Conservation (phyloP, 2,888 invertebrate species). For the Drosophila lutescens region DNA sequence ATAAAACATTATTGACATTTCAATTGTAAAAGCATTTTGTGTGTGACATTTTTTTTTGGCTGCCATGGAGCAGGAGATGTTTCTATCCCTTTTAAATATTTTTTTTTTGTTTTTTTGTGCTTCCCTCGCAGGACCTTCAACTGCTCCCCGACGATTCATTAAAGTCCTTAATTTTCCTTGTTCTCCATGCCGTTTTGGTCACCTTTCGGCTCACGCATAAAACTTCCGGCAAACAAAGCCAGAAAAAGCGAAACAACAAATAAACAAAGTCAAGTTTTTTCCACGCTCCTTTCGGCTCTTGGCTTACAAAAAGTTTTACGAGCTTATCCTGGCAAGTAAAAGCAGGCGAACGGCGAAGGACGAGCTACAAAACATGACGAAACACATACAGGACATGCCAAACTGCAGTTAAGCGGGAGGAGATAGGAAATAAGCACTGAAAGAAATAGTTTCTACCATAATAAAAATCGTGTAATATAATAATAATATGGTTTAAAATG, state of each 20-base stretch:
- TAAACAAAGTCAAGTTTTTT: slow-evolving; percentile 58
- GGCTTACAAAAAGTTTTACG: slow-evolving; percentile 70
- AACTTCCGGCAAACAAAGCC: slow-evolving; percentile 48
- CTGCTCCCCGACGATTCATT: slow-evolving; percentile 51
- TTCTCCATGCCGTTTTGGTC: slow-evolving; percentile 35
- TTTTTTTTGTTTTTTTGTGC: neutral
- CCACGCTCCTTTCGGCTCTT: slow-evolving; percentile 14
- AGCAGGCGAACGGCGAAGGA: slow-evolving; percentile 30
- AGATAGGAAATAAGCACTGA: slow-evolving; percentile 1
- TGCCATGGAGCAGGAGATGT: neutral
- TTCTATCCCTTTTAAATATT: slow-evolving; percentile 3
- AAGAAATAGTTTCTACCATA: neutral
- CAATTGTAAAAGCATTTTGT: slow-evolving; percentile 68
- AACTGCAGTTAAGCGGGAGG: slow-evolving; percentile 45
- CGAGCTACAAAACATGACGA: slow-evolving; percentile 50
- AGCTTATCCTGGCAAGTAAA: slow-evolving; percentile 62
- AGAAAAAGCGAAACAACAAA: slow-evolving; percentile 50
- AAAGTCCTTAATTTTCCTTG: slow-evolving; percentile 49
- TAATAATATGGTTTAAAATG: too few species aligned
- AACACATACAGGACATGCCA: slow-evolving; percentile 60
- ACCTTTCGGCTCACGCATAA: slow-evolving; percentile 63
- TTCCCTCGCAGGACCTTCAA: neutral
- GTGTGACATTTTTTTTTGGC: slow-evolving; percentile 34
- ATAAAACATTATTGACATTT: slow-evolving; percentile 79
- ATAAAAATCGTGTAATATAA: neutral